Evolutionary conservation across 2,888 invertebrate species (phyloP).

Genomic region (Junonia oenone): DNA sequence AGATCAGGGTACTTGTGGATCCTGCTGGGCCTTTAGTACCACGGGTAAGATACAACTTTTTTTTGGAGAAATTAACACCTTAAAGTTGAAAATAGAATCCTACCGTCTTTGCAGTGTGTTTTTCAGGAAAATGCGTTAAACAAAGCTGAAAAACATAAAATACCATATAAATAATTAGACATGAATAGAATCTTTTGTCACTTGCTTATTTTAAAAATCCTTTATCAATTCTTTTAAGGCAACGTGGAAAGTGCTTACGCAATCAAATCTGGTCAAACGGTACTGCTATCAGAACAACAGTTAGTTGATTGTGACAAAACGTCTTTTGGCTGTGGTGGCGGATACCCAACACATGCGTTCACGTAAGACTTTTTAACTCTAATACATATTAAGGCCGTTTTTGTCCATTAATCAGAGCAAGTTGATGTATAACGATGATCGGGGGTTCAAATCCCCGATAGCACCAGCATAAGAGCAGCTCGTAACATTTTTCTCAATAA

Average conservation of each 20-base stretch:
- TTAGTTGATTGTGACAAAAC: slow-evolving; percentile 33
- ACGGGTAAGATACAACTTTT: slow-evolving; percentile 3
- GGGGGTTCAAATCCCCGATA: too few species aligned
- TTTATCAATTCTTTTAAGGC: too few species aligned
- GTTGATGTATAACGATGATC: too few species aligned
- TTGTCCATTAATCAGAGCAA: neutral
- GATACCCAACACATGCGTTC: neutral
- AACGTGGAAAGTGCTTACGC: slow-evolving; percentile 35
- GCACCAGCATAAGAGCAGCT: too few species aligned
- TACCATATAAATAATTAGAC: too few species aligned
- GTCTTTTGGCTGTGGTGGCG: slow-evolving; percentile 22
- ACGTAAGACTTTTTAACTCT: slow-evolving; percentile 9
- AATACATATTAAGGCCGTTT: too few species aligned
- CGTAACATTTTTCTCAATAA: too few species aligned
- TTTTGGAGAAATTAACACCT: neutral
- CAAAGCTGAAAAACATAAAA: too few species aligned
- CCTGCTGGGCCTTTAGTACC: slow-evolving; percentile 84
- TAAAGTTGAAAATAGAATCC: neutral
- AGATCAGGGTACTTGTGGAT: slow-evolving; percentile 87
- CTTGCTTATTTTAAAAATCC: too few species aligned
- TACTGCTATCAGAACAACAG: slow-evolving; percentile 35
- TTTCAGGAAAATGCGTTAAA: too few species aligned
- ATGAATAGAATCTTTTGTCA: too few species aligned
- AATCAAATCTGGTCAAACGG: slow-evolving; percentile 26
- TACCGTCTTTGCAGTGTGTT: too few species aligned